Conservation (phyloP, 2,888 invertebrate genomes). For the Standfussiana lucernea region DNA sequence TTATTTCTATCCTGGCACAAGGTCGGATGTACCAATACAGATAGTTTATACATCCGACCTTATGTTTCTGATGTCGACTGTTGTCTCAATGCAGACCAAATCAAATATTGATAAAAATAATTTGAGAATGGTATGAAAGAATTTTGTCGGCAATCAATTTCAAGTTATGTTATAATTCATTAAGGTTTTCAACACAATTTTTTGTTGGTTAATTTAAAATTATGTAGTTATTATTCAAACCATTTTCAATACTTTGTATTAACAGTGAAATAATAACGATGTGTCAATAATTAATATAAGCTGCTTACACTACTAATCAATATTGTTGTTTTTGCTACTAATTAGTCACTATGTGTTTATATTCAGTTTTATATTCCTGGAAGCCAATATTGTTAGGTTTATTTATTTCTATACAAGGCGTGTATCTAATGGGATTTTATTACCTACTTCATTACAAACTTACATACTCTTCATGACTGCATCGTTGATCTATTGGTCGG, state of each 20-base stretch:
- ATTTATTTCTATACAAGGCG: not conserved
- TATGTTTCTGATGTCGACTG: too few relatives aligned
- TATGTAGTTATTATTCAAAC: not conserved
- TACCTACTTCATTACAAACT: not conserved
- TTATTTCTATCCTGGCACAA: too few relatives aligned
- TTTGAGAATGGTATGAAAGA: not conserved
- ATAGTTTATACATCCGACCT: too few relatives aligned
- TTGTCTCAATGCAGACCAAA: not conserved
- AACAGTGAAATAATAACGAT: not conserved
- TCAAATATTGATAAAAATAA: not conserved
- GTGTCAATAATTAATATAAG: not conserved
- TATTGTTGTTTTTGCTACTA: not conserved
- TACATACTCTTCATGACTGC: not conserved
- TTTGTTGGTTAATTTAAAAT: not conserved
- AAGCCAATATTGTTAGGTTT: not conserved
- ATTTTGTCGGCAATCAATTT: not conserved
- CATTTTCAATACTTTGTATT: not conserved
- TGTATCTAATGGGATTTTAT: not conserved
- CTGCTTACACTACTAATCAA: not conserved
- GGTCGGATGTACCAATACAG: too few relatives aligned
- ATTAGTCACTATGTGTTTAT: not conserved
- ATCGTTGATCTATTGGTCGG: not conserved
- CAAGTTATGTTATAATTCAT: not conserved
- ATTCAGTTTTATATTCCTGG: not conserved
- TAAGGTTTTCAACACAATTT: not conserved